Evolutionary conservation across 1,140 invertebrate species (phyloP).

Genomic region (Leguminivora glycinivorella): DNA sequence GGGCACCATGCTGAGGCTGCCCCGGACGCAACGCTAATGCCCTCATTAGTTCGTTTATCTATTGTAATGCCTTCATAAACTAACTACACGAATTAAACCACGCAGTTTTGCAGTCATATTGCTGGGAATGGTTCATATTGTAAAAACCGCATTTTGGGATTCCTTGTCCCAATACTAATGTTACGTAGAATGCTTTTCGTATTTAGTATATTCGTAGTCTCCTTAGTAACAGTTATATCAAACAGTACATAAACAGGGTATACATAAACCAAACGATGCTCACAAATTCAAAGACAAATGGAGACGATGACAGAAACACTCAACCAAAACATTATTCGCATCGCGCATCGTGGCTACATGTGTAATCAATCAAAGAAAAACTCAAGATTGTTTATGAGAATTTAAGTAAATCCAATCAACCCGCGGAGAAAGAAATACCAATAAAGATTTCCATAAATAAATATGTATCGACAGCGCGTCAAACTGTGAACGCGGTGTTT

Average conservation of each 20-base stretch:
- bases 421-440: constrained; percentile 20
- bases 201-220: no score
- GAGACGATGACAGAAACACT: not conserved
- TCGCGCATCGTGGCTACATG: not conserved
- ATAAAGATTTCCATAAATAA: constrained; percentile 42
- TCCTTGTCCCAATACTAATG: no score
- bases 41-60: constrained; percentile 12
- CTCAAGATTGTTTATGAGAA: constrained; percentile 18
- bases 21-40: not conserved
- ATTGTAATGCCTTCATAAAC: constrained; percentile 13
- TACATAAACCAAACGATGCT: no score
- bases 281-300: not conserved
- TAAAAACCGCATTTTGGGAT: not conserved
- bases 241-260: not conserved
- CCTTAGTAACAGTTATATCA: no score
- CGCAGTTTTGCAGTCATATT: not conserved
- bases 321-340: not conserved
- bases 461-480: constrained; percentile 37
- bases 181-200: no score
- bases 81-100: not conserved
- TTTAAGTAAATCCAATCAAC: constrained; percentile 16
- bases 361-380: constrained; percentile 8
- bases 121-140: not conserved
- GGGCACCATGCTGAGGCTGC: not conserved
- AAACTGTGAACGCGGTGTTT: constrained; percentile 36